Evolutionary conservation across 2,888 invertebrate genomes (phyloP).

Genomic region (Iphiclides podalirius): DNA sequence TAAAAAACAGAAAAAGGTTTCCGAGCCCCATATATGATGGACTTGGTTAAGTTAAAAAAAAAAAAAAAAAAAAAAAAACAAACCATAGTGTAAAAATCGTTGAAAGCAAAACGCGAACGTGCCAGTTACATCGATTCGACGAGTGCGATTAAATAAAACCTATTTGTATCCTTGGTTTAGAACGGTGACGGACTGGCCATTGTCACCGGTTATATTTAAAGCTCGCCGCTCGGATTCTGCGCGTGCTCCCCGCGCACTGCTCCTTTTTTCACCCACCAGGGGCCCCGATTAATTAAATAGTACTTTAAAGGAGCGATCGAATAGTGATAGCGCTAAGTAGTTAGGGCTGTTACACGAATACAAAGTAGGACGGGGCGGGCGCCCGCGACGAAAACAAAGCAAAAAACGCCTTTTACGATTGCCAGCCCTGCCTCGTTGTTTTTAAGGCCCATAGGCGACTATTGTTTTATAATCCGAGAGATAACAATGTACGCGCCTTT

Average conservation of each 20-base stretch:
- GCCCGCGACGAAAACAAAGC: not conserved
- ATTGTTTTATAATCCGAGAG: not conserved
- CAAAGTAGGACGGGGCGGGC: not conserved
- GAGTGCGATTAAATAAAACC: slow-evolving; percentile 5
- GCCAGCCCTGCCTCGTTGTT: not conserved
- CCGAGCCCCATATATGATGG: too few species aligned
- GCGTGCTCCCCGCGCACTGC: slow-evolving; percentile 39
- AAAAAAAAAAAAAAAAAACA: too few species aligned
- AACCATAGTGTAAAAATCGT: too few species aligned
- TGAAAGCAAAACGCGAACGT: too few species aligned
- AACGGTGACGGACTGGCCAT: slow-evolving; percentile 61
- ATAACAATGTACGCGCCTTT: slow-evolving; percentile 7
- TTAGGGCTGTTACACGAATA: not conserved
- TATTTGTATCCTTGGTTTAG: slow-evolving; percentile 53
- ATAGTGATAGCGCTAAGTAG: slow-evolving; percentile 33
- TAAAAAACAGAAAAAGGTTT: too few species aligned
- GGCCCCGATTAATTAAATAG: slow-evolving; percentile 56
- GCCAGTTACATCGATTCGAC: slow-evolving; percentile 8
- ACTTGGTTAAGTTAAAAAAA: too few species aligned
- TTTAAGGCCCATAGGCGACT: not conserved
- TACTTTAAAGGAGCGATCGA: slow-evolving; percentile 34
- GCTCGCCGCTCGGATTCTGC: slow-evolving; percentile 49
- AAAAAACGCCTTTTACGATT: slow-evolving; percentile 4
- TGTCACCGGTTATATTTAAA: slow-evolving; percentile 72
- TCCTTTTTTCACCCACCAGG: slow-evolving; percentile 34